Evolutionary conservation across 2,113 vertebrate genomes (phyloP).

Genomic region (Casuarius casuarius): DNA sequence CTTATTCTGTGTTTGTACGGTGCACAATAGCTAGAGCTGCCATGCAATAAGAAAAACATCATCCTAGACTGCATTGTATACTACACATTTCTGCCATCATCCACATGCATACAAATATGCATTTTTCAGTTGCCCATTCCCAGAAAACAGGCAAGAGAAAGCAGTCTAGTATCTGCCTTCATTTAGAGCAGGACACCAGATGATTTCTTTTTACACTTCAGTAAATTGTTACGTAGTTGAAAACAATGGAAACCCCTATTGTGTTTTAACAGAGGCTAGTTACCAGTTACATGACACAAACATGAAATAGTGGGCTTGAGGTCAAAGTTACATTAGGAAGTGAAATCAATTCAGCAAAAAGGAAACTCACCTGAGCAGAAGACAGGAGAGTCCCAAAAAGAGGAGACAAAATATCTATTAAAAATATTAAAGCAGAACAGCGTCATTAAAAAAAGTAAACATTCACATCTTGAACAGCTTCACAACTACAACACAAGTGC

Average conservation of each 20-base stretch:
- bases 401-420: conserved; percentile 94
- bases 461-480: background rate
- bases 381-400: conserved; percentile 93
- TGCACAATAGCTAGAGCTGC: fast-evolving
- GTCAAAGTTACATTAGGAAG: background rate
- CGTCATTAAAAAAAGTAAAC: background rate
- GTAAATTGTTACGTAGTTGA: background rate
- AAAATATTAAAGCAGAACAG: conserved; percentile 38
- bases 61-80: background rate
- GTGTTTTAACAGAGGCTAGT: background rate
- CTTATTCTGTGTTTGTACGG: background rate
- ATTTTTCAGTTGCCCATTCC: background rate
- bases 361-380: conserved; percentile 90
- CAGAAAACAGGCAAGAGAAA: background rate
- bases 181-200: background rate
- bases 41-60: background rate
- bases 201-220: background rate
- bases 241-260: background rate
- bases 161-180: background rate
- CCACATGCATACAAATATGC: background rate
- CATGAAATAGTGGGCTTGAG: background rate
- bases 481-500: background rate
- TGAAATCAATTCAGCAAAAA: background rate
- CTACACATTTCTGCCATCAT: background rate
- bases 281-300: background rate